Evolutionary conservation across 2,888 invertebrate genomes (phyloP).

Genomic region (Sphaerophoria taeniata): DNA sequence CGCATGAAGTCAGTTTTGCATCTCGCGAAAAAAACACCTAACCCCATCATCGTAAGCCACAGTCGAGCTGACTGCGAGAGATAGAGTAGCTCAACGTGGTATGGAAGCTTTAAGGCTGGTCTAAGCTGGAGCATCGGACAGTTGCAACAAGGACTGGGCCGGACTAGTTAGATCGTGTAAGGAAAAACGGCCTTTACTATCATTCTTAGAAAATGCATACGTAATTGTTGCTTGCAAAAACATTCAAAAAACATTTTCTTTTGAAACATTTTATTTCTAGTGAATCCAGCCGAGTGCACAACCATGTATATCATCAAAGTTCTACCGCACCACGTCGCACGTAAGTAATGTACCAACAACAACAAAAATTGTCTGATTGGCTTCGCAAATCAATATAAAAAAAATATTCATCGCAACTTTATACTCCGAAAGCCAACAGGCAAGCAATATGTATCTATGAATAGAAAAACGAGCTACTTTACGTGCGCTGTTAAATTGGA

Average conservation of each 20-base stretch:
- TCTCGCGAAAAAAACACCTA: slow-evolving; percentile 57
- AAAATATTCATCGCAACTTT: slow-evolving; percentile 66
- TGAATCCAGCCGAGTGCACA: not conserved
- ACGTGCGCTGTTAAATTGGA: slow-evolving; percentile 74
- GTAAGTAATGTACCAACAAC: slow-evolving; percentile 4
- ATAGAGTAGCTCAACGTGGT: slow-evolving; percentile 23
- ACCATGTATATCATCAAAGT: slow-evolving; percentile 38
- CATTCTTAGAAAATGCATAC: too few relatives aligned
- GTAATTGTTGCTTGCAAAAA: too few relatives aligned
- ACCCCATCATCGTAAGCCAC: not conserved
- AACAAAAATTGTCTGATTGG: slow-evolving; percentile 64
- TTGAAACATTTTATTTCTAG: not conserved
- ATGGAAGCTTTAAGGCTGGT: slow-evolving; percentile 69
- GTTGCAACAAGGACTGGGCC: slow-evolving; percentile 26
- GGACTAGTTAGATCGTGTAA: not conserved
- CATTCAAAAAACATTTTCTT: too few relatives aligned
- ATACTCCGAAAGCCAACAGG: slow-evolving; percentile 33
- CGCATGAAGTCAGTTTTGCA: slow-evolving; percentile 76
- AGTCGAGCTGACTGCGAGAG: not conserved
- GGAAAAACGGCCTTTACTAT: not conserved
- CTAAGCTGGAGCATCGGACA: slow-evolving; percentile 42
- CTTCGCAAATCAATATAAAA: slow-evolving; percentile 39
- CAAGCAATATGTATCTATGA: slow-evolving; percentile 63
- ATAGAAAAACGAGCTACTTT: slow-evolving; percentile 72
- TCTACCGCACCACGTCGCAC: slow-evolving; percentile 42